These are phyloP conservation scores for Eretmocerus hayati DNA, from an alignment of 2,888 invertebrate genomes.

Conservation along the genomic window DNA sequence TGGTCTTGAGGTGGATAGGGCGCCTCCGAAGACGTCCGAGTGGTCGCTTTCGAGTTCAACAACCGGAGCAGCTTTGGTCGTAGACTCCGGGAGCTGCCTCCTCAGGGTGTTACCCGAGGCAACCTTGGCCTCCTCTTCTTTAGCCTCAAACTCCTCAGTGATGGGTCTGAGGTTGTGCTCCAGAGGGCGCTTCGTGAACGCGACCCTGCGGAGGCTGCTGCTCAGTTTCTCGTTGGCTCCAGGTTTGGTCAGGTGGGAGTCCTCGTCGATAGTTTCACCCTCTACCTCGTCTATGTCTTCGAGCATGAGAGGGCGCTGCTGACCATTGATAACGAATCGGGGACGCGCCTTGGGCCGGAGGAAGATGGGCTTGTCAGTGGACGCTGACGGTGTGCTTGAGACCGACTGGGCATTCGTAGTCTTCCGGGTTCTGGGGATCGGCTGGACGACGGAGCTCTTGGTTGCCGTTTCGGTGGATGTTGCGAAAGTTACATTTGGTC, in stretches of 20 bases:
- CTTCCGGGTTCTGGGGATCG: slow-evolving; percentile 55
- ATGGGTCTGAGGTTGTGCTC: slow-evolving; percentile 43
- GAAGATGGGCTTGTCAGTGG: slow-evolving; percentile 43
- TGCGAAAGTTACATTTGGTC: slow-evolving; percentile 32
- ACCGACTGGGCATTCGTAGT: slow-evolving; percentile 36
- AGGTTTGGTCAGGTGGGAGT: slow-evolving; percentile 40
- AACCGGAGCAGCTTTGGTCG: slow-evolving; percentile 44
- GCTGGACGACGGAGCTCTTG: slow-evolving; percentile 58
- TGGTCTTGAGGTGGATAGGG: slow-evolving; percentile 59
- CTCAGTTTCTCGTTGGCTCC: slow-evolving; percentile 32
- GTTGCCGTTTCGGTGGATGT: slow-evolving; percentile 54
- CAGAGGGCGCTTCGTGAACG: slow-evolving; percentile 38
- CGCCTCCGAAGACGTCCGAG: slow-evolving; percentile 62
- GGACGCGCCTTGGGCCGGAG: slow-evolving; percentile 34
- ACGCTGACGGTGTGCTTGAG: slow-evolving; percentile 34
- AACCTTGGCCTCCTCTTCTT: slow-evolving; percentile 45
- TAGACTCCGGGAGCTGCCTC: slow-evolving; percentile 57
- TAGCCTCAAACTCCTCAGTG: slow-evolving; percentile 43
- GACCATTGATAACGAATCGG: slow-evolving; percentile 38
- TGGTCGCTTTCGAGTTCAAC: slow-evolving; percentile 61
- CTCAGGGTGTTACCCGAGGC: slow-evolving; percentile 54
- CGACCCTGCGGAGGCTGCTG: slow-evolving; percentile 30
- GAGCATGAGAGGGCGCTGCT: slow-evolving; percentile 34
- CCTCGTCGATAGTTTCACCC: slow-evolving; percentile 28
- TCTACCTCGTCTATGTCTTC: slow-evolving; percentile 31